Evolutionary conservation across 2,797 vertebrate genomes (phyloP), one percentile per base, ranked within the genome.

Genomic region (Poecile montanus): DNA sequence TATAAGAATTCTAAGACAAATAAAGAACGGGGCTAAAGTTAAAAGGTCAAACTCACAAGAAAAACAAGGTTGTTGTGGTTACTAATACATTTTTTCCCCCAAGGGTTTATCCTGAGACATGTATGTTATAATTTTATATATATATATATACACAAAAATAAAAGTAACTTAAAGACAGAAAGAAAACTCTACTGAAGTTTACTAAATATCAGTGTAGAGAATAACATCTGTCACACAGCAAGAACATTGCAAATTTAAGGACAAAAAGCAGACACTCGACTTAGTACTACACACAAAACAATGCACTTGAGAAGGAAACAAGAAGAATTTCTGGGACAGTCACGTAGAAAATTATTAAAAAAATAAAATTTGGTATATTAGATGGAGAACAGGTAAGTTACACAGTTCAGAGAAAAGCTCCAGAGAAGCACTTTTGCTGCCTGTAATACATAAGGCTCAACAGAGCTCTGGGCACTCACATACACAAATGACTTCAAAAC

Each of bases 371-470:
- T 25, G 7, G 4, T 42, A 14, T 36, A 45, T 42, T 62, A 60
- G 25, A 75, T 17, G 16, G 25, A 82, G 47, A 40, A 42, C 14
- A 62, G 9, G 0, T 27, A 75, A 38, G 34, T 11, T 29, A 60
- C 10, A 38, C 1, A 44, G 51, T 30, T 73, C 40, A 62, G n/a
- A 68, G 30, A 16, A 20, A 68, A 66, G 61, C 17, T 50, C 42
- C 45, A 32, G 48, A 60, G n/a, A 85, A 93, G 54, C 26, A 50
- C n/a, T 68, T 88, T 65, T 40, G 21, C n/a, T 57, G 32, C 42
- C 47, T 1, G 0, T 7, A 7, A 34, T 57, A 72, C 0, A 0
- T 0, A 0, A 65, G 26, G 27, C 36, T 53, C 60, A 30, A 30
- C 6, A 44, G 18, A 73, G 56, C 16, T 7, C 48, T 38, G 29